phyloP scores from a whole-genome alignment of 2,888 invertebrate genomes.

The Tenthredo amoena region DNA sequence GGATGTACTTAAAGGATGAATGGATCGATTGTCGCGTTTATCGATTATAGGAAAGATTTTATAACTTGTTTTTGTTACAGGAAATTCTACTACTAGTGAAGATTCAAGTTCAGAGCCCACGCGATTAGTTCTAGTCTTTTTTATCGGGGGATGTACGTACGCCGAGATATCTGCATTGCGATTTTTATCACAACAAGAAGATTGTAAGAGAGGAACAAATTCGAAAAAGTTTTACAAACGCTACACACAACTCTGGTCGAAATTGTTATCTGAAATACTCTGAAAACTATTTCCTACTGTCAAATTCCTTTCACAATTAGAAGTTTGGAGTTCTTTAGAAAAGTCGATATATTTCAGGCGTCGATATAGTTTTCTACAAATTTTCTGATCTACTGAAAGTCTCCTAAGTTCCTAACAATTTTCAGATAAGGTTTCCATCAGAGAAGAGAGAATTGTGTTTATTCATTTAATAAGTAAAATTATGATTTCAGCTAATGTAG shows the following conservation, averaged over 20 bases:
- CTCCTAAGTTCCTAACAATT: not conserved
- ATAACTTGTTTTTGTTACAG: conserved; percentile 65
- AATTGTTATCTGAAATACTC: not conserved
- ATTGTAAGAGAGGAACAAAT: conserved; percentile 75
- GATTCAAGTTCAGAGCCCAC: conserved; percentile 80
- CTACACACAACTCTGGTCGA: not conserved
- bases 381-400: not conserved
- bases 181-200: conserved; percentile 88
- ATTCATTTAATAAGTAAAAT: conserved; percentile 25
- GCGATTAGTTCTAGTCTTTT: conserved; percentile 93
- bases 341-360: not conserved
- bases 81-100: conserved; percentile 77
- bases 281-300: too few species aligned
- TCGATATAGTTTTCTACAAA: not conserved
- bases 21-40: not conserved
- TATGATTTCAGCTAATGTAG: conserved; percentile 84
- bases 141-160: conserved; percentile 98
- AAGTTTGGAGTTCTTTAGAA: too few species aligned
- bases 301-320: too few species aligned
- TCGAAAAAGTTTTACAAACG: not conserved
- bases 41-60: not conserved
- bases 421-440: conserved; percentile 13
- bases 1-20: conserved; percentile 81
- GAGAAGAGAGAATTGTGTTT: not conserved
- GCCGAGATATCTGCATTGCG: conserved; percentile 92